A percentile compares a stretch with the other conserved stretches of the same genome.
These are phyloP conservation scores for Oryzaephilus surinamensis DNA, from an alignment of 1,140 invertebrate species.

Conservation along the genomic window DNA sequence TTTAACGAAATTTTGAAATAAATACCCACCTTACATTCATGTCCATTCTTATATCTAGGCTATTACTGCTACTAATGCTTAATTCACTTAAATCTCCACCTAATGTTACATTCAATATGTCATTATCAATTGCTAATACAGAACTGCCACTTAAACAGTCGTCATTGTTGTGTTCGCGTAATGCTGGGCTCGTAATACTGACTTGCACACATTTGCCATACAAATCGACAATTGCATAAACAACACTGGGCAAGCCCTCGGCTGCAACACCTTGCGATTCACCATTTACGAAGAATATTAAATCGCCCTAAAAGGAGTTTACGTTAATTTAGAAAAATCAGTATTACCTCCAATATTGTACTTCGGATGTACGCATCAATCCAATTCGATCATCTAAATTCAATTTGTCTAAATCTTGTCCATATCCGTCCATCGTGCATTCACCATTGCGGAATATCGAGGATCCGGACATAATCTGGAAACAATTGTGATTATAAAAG, in stretches of 20 bases:
- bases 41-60: conserved; percentile 36
- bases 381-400: conserved; percentile 77
- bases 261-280: conserved; percentile 78
- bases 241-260: conserved; percentile 56
- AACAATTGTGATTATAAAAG: conserved; percentile 4
- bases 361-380: conserved; percentile 67
- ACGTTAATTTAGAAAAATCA: neutral
- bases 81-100: conserved; percentile 34
- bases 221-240: conserved; percentile 83
- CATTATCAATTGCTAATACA: conserved; percentile 35
- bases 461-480: conserved; percentile 69
- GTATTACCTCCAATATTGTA: conserved; percentile 29
- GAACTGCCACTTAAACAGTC: conserved; percentile 36
- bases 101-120: conserved; percentile 34
- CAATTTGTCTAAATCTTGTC: conserved; percentile 69
- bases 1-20: neutral
- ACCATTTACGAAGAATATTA: conserved; percentile 86
- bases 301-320: conserved; percentile 50
- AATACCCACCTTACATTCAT: conserved; percentile 30
- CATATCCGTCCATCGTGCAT: conserved; percentile 71
- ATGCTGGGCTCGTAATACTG: conserved; percentile 42
- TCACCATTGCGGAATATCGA: conserved; percentile 76
- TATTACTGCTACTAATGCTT: conserved; percentile 35
- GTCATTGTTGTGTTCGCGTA: conserved; percentile 35
- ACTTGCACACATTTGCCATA: conserved; percentile 91